Evolutionary conservation across 2,797 vertebrate species (phyloP).

Genomic region (Sphenopsis melanotis): DNA sequence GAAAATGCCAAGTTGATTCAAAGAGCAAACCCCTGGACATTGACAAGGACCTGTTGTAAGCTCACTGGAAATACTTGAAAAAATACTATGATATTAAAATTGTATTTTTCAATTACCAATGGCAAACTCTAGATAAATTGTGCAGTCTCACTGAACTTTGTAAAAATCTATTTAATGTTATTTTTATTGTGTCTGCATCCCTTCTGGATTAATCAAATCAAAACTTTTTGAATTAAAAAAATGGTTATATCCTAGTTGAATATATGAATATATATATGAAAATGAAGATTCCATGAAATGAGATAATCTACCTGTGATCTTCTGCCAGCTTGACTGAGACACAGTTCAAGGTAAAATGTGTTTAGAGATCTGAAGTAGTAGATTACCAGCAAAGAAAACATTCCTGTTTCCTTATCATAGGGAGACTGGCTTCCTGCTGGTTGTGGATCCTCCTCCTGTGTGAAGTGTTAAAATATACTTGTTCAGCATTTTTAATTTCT

Average conservation of each 20-base stretch:
- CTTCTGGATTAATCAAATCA: background rate
- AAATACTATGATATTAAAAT: background rate
- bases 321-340: conserved; percentile 32
- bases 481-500: conserved; percentile 20
- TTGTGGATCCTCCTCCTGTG: background rate
- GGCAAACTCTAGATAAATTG: background rate
- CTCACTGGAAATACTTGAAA: background rate
- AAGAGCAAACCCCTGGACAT: background rate
- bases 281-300: background rate
- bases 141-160: background rate
- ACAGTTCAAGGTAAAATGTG: conserved; percentile 31
- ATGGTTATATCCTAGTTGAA: background rate
- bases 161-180: background rate
- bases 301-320: conserved; percentile 51
- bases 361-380: conserved; percentile 43
- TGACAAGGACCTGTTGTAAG: background rate
- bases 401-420: conserved; percentile 41
- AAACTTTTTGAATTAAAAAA: background rate
- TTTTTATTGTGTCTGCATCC: background rate
- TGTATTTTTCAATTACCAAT: background rate
- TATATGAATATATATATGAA: background rate
- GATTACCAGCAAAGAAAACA: conserved; percentile 43
- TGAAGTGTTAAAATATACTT: conserved; percentile 2
- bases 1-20: background rate
- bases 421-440: conserved; percentile 16